These are phyloP conservation scores for Podotricha telesiphe DNA, from an alignment of 2,888 invertebrate genomes.

Conservation along the genomic window DNA sequence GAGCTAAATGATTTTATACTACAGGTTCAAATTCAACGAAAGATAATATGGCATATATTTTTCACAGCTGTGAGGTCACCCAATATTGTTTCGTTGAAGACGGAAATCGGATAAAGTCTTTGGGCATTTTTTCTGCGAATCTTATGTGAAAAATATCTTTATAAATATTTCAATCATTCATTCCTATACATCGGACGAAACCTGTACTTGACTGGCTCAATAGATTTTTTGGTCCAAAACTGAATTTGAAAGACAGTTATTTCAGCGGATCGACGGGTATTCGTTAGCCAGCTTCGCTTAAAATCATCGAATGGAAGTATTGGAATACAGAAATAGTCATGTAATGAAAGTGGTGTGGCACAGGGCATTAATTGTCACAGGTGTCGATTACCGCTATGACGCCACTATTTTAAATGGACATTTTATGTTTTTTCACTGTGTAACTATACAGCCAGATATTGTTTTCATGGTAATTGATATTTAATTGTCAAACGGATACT, in stretches of 20 bases:
- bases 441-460: constrained; percentile 27
- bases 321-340: constrained; percentile 44
- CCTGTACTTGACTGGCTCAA: neutral
- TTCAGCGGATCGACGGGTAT: neutral
- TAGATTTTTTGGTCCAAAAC: constrained; percentile 21
- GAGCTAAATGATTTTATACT: neutral
- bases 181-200: neutral
- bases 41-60: too few species aligned
- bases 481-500: constrained; percentile 25
- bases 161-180: constrained; percentile 1
- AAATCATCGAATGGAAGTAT: constrained; percentile 42
- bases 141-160: neutral
- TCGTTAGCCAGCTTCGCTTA: constrained; percentile 26
- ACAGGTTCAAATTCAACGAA: neutral
- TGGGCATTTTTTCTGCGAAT: neutral
- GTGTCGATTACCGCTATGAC: constrained; percentile 66
- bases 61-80: neutral
- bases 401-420: constrained; percentile 56
- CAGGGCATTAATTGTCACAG: constrained; percentile 69
- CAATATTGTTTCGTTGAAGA: neutral
- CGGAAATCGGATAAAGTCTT: neutral
- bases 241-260: constrained; percentile 31
- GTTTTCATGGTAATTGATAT: constrained; percentile 33
- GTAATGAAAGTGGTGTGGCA: constrained; percentile 60
- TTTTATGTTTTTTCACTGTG: constrained; percentile 51